Evolutionary conservation across 1,140 invertebrate species (phyloP).

Genomic region (Harlomillsia oculata): DNA sequence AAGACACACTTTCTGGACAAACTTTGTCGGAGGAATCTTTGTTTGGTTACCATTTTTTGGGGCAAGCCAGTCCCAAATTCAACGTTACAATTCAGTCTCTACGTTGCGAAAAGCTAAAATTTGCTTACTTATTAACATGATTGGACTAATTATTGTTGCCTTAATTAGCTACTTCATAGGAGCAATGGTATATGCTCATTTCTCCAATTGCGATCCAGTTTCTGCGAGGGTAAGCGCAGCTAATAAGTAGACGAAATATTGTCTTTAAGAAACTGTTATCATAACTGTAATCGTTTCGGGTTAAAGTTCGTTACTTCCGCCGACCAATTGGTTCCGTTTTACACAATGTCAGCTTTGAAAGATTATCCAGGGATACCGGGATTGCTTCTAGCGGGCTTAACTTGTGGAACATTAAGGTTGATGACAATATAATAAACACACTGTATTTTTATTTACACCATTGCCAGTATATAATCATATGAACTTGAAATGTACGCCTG

Average conservation of each 20-base stretch:
- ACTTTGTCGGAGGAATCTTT: slow-evolving; percentile 29
- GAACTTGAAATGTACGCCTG: background rate
- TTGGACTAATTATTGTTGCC: no score
- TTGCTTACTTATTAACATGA: no score
- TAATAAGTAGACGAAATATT: no score
- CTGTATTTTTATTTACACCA: background rate
- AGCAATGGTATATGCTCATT: no score
- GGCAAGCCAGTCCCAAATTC: slow-evolving; percentile 30
- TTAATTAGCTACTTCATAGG: no score
- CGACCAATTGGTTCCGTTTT: slow-evolving; percentile 44
- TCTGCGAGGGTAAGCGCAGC: no score
- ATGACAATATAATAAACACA: background rate
- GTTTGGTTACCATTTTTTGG: slow-evolving; percentile 27
- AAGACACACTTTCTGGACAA: slow-evolving; percentile 31
- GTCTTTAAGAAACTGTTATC: no score
- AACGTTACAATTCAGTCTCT: slow-evolving; percentile 15
- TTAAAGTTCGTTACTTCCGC: slow-evolving; percentile 25
- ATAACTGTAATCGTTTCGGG: slow-evolving; percentile 42
- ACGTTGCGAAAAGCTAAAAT: no score
- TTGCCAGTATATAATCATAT: background rate
- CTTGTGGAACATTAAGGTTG: slow-evolving; percentile 48
- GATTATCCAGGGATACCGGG: slow-evolving; percentile 44
- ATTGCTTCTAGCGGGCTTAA: slow-evolving; percentile 49
- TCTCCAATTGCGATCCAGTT: no score
- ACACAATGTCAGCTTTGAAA: slow-evolving; percentile 46